These are phyloP conservation scores for Spondyliosoma cantharus DNA, from an alignment of 2,797 vertebrate genomes.

Conservation along the genomic window DNA sequence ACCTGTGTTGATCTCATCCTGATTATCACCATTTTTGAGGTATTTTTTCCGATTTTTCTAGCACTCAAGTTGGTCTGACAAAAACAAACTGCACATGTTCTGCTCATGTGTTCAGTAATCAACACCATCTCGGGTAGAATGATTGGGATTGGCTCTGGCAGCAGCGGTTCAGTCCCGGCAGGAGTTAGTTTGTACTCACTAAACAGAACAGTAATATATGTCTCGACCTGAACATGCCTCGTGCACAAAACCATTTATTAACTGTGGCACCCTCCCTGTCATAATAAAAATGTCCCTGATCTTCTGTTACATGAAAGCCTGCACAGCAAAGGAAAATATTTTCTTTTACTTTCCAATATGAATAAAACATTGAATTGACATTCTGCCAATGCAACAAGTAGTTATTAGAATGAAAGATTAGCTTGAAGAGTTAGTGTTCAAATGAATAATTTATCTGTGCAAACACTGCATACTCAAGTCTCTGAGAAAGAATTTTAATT, in stretches of 20 bases:
- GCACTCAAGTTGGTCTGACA: not conserved
- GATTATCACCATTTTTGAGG: too few relatives aligned
- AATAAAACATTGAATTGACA: slow-evolving; percentile 75
- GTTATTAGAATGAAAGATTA: slow-evolving; percentile 77
- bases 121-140: not conserved
- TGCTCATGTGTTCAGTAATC: not conserved
- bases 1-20: not conserved
- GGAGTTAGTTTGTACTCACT: not conserved
- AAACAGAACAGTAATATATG: not conserved
- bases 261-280: not conserved
- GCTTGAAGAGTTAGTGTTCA: slow-evolving; percentile 69
- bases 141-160: not conserved
- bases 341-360: slow-evolving; percentile 44
- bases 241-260: slow-evolving; percentile 8
- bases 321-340: slow-evolving; percentile 38
- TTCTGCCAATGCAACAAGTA: slow-evolving; percentile 71
- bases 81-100: not conserved
- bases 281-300: slow-evolving; percentile 22
- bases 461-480: slow-evolving; percentile 69
- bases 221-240: not conserved
- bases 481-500: slow-evolving; percentile 67
- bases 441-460: slow-evolving; percentile 79
- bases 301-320: slow-evolving; percentile 24
- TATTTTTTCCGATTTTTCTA: not conserved
- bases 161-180: not conserved